Percentiles rank a stretch among this genome's conserved stretches.
Evolutionary conservation across 2,888 invertebrate genomes (phyloP).

Genomic region (Hartigia nigra): DNA sequence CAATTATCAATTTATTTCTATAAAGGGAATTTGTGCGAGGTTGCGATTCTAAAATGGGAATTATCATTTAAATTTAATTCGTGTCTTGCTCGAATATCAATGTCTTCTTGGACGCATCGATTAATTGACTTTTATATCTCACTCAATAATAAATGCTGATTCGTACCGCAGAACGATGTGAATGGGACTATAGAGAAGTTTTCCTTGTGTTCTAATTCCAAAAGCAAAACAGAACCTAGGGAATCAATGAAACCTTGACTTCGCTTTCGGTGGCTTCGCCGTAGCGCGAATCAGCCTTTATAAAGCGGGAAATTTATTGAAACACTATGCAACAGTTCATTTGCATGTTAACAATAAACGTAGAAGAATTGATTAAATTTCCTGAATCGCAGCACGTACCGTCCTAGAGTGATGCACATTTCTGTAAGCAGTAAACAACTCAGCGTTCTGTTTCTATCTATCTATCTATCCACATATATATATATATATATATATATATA

Average conservation of each 20-base stretch:
- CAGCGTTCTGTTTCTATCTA: background rate
- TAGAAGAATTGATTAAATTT: background rate
- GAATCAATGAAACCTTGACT: background rate
- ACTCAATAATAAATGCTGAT: background rate
- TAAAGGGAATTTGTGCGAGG: constrained; percentile 15
- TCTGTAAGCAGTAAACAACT: background rate
- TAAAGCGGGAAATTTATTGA: background rate
- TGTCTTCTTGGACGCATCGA: background rate
- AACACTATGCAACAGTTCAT: background rate
- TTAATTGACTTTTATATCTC: background rate
- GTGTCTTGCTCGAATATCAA: background rate
- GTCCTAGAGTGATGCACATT: background rate
- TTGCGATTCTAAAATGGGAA: constrained; percentile 12
- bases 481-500: background rate
- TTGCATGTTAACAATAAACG: background rate
- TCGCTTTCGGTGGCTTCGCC: background rate
- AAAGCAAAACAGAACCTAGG: background rate
- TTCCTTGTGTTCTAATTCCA: background rate
- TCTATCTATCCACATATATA: no score
- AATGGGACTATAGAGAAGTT: background rate
- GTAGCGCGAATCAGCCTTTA: background rate
- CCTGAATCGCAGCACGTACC: background rate
- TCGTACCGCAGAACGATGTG: background rate
- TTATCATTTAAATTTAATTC: background rate
- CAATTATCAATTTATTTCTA: constrained; percentile 42